Conservation (phyloP, 2,888 invertebrate genomes). For the Camponotus fellah region DNA sequence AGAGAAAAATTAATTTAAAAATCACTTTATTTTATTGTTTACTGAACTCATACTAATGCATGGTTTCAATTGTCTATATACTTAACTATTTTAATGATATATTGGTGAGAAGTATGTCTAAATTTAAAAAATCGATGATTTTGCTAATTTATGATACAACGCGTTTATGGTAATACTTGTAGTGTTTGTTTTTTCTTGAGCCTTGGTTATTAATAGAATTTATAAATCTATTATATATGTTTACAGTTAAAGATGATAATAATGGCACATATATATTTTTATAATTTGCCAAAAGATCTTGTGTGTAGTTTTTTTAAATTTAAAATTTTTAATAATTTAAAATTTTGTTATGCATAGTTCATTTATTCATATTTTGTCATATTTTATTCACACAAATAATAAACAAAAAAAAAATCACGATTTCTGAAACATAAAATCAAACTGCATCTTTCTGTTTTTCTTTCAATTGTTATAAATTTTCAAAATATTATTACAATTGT, state of each 20-base stretch:
- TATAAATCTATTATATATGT: background rate
- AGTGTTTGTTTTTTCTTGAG: background rate
- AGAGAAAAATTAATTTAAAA: background rate
- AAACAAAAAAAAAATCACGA: background rate
- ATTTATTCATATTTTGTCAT: too few relatives aligned
- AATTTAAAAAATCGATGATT: background rate
- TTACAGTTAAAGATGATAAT: background rate
- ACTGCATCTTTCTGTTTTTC: background rate
- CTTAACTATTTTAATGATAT: background rate
- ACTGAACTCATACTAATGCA: background rate
- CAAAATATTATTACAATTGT: background rate
- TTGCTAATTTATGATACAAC: background rate
- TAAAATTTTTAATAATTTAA: too few relatives aligned
- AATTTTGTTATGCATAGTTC: background rate
- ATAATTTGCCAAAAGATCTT: background rate
- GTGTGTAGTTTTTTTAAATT: background rate
- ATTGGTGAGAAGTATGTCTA: background rate
- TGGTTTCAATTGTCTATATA: background rate
- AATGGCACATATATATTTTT: background rate
- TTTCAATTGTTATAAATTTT: background rate
- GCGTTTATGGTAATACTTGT: background rate
- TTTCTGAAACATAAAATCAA: background rate
- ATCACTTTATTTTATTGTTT: background rate
- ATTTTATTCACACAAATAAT: background rate
- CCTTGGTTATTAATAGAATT: background rate